A percentile compares a stretch with the other conserved stretches of the same genome.
Conservation (phyloP, 2,113 vertebrate genomes). For the Gobio gobio region DNA sequence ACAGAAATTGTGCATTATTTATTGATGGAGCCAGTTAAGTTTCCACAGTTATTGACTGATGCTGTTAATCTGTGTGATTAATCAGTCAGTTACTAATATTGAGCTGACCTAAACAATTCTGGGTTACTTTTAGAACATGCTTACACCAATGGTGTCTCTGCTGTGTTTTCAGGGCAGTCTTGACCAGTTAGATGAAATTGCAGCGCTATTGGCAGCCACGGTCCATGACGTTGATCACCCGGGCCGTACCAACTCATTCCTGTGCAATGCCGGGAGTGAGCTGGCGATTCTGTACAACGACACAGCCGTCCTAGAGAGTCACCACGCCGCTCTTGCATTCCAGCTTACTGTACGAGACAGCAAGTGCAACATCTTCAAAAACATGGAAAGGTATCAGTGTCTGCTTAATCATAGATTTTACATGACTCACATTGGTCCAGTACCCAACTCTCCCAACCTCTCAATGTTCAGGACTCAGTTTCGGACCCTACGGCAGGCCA, state of each 20-base stretch:
- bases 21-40: neutral
- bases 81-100: neutral
- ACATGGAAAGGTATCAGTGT: slow-evolving; percentile 85
- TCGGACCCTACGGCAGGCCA: slow-evolving; percentile 88
- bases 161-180: slow-evolving; percentile 81
- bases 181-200: slow-evolving; percentile 91
- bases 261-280: slow-evolving; percentile 94
- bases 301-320: slow-evolving; percentile 92
- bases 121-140: neutral
- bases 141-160: neutral
- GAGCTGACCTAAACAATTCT: neutral
- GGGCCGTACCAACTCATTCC: slow-evolving; percentile 93
- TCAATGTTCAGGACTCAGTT: slow-evolving; percentile 84
- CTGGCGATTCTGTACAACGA: slow-evolving; percentile 95
- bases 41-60: neutral
- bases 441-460: neutral
- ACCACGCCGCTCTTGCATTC: slow-evolving; percentile 93
- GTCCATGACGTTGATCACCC: slow-evolving; percentile 95
- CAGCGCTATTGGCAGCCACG: slow-evolving; percentile 91
- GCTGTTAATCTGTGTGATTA: neutral
- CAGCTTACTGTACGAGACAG: slow-evolving; percentile 90
- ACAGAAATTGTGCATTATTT: neutral
- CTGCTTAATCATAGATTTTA: neutral
- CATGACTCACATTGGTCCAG: neutral
- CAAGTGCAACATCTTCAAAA: slow-evolving; percentile 97